Base-by-base conservation (phyloP, 2,888 invertebrate genomes). In the Apodemia duryi region DNA sequence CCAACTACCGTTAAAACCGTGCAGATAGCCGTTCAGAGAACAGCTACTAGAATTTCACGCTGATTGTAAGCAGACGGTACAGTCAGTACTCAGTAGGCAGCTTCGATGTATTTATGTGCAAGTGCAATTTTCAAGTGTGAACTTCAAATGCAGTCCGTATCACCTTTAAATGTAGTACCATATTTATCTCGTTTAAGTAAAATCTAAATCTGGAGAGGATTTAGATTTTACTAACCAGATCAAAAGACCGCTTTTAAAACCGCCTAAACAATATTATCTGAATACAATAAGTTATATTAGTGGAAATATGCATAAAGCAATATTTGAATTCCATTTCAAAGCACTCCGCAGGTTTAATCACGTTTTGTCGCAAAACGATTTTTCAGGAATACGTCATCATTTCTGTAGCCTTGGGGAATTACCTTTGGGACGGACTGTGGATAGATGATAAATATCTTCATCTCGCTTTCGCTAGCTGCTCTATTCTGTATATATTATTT, bases 371-470 rank as follows among this genome's bases (percentile, higher is more conserved):
- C 11, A 32, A 57, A 32, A 32, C 57, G 32, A 57, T 32, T 57
- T 28, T 57, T 57, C 57, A 57, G 32, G 32, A 57, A 57, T 57
- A 57, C 32, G 57, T 57, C 57, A 57, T 57, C 57, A 57, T 57
- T 57, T 57, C 29, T 29, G 32, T 32, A 57, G 32, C 57, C 57
- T 29, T 29, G 11, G 57, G 57, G 57, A 57, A 57, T 32, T 32
- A 32, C 57, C 57, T 57, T 57, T 29, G 57, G 57, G 57, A 57
- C 57, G 11, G 29, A 29, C 32, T 57, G 57, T 57, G 57, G 13
- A 32, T 57, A 57, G 57, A 57, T 57, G 57, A 32, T 57, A 57
- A 57, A 57, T 32, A 29, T 57, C 11, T 32, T 32, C 32, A 32
- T 32, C 29, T 57, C 2, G 57, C 29, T 32, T 57, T 49, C n/a